These are phyloP conservation scores for Pogonomyrmex barbatus DNA, from an alignment of 1,140 invertebrate species.

Conservation along the genomic window DNA sequence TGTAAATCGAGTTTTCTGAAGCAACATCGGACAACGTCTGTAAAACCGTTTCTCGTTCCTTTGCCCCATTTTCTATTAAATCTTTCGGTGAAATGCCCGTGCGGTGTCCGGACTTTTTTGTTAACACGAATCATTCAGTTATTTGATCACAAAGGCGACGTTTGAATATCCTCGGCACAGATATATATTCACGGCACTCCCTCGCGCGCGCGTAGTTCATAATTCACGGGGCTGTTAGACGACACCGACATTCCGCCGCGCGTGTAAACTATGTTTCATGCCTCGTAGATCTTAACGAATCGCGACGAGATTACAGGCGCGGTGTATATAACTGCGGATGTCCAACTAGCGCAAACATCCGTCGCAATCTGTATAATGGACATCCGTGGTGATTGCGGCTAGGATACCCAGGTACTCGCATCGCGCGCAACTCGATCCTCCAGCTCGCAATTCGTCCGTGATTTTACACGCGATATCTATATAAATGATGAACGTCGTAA, in stretches of 20 bases:
- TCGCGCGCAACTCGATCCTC: background rate
- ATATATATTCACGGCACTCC: background rate
- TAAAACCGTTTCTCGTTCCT: background rate
- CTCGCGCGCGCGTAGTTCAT: background rate
- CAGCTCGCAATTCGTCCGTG: conserved; percentile 1
- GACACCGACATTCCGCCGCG: conserved; percentile 24
- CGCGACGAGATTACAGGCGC: conserved; percentile 30
- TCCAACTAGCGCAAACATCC: conserved; percentile 24
- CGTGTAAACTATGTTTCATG: conserved; percentile 44
- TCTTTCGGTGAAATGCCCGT: background rate
- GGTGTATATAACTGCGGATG: conserved; percentile 28
- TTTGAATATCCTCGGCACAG: background rate
- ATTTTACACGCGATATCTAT: background rate
- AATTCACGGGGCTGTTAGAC: conserved; percentile 33
- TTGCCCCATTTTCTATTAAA: background rate
- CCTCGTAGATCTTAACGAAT: conserved; percentile 51
- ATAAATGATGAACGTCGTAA: background rate
- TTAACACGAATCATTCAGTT: background rate
- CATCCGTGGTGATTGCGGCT: conserved; percentile 29
- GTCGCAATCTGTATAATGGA: conserved; percentile 52
- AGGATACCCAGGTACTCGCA: background rate
- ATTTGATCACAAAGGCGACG: background rate
- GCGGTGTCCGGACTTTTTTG: background rate
- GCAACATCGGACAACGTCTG: background rate
- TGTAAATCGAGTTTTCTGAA: background rate